Evolutionary conservation across 2,888 invertebrate genomes (phyloP).

Genomic region (Lacanobia wlatinum): DNA sequence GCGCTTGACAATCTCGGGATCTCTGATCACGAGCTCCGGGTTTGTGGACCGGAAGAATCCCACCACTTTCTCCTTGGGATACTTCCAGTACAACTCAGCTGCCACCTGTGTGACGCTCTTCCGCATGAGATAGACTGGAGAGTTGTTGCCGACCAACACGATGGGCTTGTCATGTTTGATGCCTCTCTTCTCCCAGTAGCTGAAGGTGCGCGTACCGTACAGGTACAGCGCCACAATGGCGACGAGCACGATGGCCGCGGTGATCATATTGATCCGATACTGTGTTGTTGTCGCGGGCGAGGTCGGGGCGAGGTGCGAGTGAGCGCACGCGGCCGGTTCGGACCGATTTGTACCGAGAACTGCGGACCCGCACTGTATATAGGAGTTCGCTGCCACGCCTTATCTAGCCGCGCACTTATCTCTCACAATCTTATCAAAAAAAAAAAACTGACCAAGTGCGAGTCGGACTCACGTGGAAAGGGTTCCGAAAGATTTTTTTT

Average conservation of each 20-base stretch:
- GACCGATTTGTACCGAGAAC: conserved; percentile 4
- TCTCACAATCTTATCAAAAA: conserved; percentile 3
- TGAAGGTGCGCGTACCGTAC: conserved; percentile 75
- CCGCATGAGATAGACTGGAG: conserved; percentile 62
- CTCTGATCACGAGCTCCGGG: conserved; percentile 74
- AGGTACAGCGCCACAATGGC: conserved; percentile 68
- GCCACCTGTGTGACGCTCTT: conserved; percentile 73
- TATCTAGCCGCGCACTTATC: conserved; percentile 38
- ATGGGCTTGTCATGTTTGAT: conserved; percentile 76
- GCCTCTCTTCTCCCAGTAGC: conserved; percentile 75
- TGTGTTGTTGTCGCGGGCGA: background rate
- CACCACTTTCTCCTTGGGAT: conserved; percentile 77
- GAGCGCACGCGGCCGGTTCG: background rate
- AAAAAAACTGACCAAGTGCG: no score
- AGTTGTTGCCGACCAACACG: conserved; percentile 72
- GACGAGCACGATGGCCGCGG: conserved; percentile 42
- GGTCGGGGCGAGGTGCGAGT: no score
- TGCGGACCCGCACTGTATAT: conserved; percentile 8
- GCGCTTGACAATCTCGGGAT: conserved; percentile 75
- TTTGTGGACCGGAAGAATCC: conserved; percentile 73
- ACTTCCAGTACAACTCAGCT: conserved; percentile 74
- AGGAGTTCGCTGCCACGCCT: background rate
- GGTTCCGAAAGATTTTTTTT: no score
- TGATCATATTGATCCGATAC: conserved; percentile 25
- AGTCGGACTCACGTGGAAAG: no score